Base-by-base conservation (phyloP, 2,888 invertebrate genomes). In the Scaptomyza cyrtandrae region DNA sequence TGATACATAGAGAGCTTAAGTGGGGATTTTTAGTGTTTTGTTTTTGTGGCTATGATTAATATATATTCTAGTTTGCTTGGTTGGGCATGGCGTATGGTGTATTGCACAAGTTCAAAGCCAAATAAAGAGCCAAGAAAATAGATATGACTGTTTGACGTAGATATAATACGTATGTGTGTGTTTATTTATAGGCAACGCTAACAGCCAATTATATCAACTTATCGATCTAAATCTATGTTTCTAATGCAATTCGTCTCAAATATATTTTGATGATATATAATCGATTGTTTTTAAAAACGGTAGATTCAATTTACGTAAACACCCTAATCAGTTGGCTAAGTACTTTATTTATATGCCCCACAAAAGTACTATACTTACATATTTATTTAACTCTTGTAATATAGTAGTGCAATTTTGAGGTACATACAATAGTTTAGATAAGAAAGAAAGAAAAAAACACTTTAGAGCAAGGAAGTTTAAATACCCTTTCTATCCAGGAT, bases 31-130 rank as follows among this genome's bases (percentile, higher is more conserved):
- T 71, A 57, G 53, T 55, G 1, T 37, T 46, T 13, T 59, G 24
- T n/a, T 3, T 33, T 35, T 41, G 27, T 57, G 37, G 16, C 29
- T 13, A 60, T 75, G 74, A 75, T 62, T 71, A 75, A 75, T 52
- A 16, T 35, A 3, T 71, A 52, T 44, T 14, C 6, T n/a, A 9
- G 11, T 50, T 45, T 41, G n/a, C 13, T 9, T 43, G 49, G 35
- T 24, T 27, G 16, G 19, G 13, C 14, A 6, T 19, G 9, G 33
- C n/a, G n/a, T n/a, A n/a, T 24, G 35, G 19, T 19, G 14, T 33
- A 16, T 56, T 70, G 45, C 50, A 52, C 46, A 70, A 44, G 50
- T 60, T 53, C 37, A 44, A 43, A 59, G 46, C 53, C 31, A 69
- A 70, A 55, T 29, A 43, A 6, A 54, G 24, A 46, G 29, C 14